A percentile compares a stretch with the other conserved stretches of the same genome.
Conservation (phyloP, 37 sponge, comb jelly and placozoan species). For the Ephydatia muelleri region DNA sequence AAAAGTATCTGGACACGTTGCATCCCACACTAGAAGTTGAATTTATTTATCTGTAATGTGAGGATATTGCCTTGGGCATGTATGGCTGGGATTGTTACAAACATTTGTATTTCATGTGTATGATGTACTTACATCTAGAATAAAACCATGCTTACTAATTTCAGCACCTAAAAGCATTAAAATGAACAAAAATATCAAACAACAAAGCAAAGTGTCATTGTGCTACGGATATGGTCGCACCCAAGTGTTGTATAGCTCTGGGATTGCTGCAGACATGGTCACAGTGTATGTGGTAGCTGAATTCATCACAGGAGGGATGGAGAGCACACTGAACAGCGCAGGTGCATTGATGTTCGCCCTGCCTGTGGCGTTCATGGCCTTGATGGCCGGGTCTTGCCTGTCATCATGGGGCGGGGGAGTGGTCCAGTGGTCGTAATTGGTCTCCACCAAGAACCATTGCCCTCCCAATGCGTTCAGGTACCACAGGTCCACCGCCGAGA, state of each 20-base stretch:
- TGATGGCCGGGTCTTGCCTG: conserved; percentile 84
- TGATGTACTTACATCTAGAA: too few relatives aligned
- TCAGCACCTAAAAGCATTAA: too few relatives aligned
- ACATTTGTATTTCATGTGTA: too few relatives aligned
- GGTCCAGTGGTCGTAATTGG: conserved; percentile 94
- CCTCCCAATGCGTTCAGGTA: conserved; percentile 44
- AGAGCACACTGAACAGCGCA: conserved; percentile 69
- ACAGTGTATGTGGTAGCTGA: conserved; percentile 73
- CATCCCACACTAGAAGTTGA: too few relatives aligned
- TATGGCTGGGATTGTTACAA: too few relatives aligned
- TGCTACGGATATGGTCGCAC: conserved; percentile 17
- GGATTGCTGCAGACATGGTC: conserved; percentile 75
- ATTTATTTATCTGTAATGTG: too few relatives aligned
- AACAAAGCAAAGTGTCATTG: too few relatives aligned
- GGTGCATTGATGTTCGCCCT: conserved; percentile 22
- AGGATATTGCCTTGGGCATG: too few relatives aligned
- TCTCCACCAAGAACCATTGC: conserved; percentile 89
- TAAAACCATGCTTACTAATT: too few relatives aligned
- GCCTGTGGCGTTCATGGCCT: conserved; percentile 66
- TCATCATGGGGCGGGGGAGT: conserved; percentile 83
- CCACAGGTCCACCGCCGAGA: conserved; percentile 61
- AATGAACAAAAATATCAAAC: too few relatives aligned
- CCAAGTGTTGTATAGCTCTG: conserved; percentile 56
- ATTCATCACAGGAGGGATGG: conserved; percentile 82
- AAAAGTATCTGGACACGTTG: too few relatives aligned